Base-by-base conservation (phyloP, 1,140 invertebrate species). In the Colletes latitarsis region DNA sequence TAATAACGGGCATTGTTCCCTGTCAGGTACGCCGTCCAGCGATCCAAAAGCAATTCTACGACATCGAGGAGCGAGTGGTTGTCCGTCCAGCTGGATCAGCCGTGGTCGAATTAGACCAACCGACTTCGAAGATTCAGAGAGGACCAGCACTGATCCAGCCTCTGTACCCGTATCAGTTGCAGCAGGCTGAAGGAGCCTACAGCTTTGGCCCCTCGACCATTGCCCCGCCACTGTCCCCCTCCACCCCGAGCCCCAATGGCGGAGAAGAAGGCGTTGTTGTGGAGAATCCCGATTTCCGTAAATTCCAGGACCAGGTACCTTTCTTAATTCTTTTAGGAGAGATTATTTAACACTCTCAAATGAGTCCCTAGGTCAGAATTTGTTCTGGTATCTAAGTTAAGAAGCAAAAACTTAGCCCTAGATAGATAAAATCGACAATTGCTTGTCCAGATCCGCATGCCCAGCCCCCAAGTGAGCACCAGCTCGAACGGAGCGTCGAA, bases 31-130 rank as follows among this genome's bases (percentile, higher is more conserved):
- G 95, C 77, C 94, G 95, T 64, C 95, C 95, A 79, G 95, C 95
- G 46, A 95, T 96, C 70, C 94, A 95, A 78, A 95, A 95, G 88
- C 94, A 95, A 87, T 95, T 95, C 90, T 96, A 95, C 87, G 95
- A 95, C 82, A 95, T 96, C 75, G 95, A 96, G 88, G 94, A 95
- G 87, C 93, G 94, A 41, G 93, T 95, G 10, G 93, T 95, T 8
- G 93, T 96, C 30, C 94, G 95, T n/a, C 95, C 95, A 4, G 95
- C 95, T 3, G 95, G 95, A 21, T 95, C 95, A 0, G 93, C 95
- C 43, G 93, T 95, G 6, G 93, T 95, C 0, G 95, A 96, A 82
- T 89, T 96, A 0, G 94, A 95, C 66, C 94, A 95, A 74, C 95
- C 95, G 0, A 92, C 94, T 12, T 94, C 95, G 8, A 95, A 95